phyloP scores from a whole-genome alignment of 2,888 invertebrate species.

The Formica aserva region DNA sequence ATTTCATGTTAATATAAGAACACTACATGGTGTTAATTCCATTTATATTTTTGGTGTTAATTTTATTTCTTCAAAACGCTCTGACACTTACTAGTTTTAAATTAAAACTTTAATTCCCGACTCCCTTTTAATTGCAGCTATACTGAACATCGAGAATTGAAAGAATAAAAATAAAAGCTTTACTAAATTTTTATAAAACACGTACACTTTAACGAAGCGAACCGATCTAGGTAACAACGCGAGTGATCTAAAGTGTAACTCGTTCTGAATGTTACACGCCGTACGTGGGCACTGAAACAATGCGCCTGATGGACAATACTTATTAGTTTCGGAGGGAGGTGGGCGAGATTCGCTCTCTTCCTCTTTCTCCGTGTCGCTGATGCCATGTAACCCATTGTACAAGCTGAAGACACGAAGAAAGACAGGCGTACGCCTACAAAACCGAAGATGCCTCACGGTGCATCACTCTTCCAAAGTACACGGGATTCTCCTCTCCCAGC shows the following conservation, averaged over 20 bases:
- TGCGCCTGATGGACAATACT: slow-evolving; percentile 80
- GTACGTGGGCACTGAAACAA: slow-evolving; percentile 81
- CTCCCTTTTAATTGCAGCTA: background rate
- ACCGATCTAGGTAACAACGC: slow-evolving; percentile 58
- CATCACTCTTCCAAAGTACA: slow-evolving; percentile 74
- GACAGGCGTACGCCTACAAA: slow-evolving; percentile 79
- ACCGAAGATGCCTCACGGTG: slow-evolving; percentile 74
- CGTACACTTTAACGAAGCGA: background rate
- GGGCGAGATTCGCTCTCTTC: slow-evolving; percentile 76
- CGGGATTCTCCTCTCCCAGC: slow-evolving; percentile 66
- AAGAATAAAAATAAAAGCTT: background rate
- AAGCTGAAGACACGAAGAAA: slow-evolving; percentile 75
- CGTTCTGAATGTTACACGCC: slow-evolving; percentile 69
- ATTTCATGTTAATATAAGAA: background rate
- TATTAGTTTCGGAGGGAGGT: slow-evolving; percentile 79
- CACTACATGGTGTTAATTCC: background rate
- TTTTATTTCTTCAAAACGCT: background rate
- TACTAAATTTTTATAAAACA: background rate
- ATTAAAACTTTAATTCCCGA: background rate
- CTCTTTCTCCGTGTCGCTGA: slow-evolving; percentile 65
- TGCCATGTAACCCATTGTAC: slow-evolving; percentile 75
- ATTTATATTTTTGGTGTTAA: background rate
- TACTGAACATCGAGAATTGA: background rate
- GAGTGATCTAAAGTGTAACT: slow-evolving; percentile 76
- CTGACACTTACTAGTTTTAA: background rate